These are phyloP conservation scores for Pyralis farinalis DNA, from an alignment of 2,888 invertebrate species.

Conservation along the genomic window DNA sequence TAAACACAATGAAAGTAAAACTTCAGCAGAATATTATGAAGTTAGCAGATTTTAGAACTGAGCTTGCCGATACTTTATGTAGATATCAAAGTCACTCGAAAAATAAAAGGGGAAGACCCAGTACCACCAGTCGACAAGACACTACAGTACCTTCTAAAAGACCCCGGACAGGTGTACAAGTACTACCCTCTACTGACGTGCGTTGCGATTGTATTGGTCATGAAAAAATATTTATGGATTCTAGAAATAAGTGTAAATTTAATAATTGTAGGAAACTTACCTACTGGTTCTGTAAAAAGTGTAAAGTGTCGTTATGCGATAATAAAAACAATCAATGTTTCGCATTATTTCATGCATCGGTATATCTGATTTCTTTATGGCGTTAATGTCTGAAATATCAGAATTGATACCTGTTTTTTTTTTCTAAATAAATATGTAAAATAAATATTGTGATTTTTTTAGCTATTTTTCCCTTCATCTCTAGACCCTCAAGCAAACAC, in stretches of 20 bases:
- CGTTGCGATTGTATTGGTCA: constrained; percentile 31
- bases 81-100: constrained; percentile 6
- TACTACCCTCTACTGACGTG: constrained; percentile 29
- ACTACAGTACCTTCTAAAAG: constrained; percentile 16
- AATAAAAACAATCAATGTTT: constrained; percentile 37
- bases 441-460: neutral
- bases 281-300: constrained; percentile 31
- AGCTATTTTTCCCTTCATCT: neutral
- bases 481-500: too few relatives aligned
- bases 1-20: constrained; percentile 31
- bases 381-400: constrained; percentile 22
- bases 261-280: constrained; percentile 32
- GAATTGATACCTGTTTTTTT: neutral
- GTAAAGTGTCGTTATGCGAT: constrained; percentile 34
- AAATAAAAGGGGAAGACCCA: constrained; percentile 13
- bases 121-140: constrained; percentile 7
- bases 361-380: constrained; percentile 21
- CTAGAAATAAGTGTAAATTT: constrained; percentile 32
- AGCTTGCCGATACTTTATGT: constrained; percentile 15
- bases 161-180: constrained; percentile 30
- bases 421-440: neutral
- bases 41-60: constrained; percentile 21
- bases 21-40: constrained; percentile 24
- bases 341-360: constrained; percentile 24
- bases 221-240: constrained; percentile 32